Evolutionary conservation across 2,888 invertebrate species (phyloP), one percentile per base, ranked within the genome.

Genomic region (Augochlorella aurata): DNA sequence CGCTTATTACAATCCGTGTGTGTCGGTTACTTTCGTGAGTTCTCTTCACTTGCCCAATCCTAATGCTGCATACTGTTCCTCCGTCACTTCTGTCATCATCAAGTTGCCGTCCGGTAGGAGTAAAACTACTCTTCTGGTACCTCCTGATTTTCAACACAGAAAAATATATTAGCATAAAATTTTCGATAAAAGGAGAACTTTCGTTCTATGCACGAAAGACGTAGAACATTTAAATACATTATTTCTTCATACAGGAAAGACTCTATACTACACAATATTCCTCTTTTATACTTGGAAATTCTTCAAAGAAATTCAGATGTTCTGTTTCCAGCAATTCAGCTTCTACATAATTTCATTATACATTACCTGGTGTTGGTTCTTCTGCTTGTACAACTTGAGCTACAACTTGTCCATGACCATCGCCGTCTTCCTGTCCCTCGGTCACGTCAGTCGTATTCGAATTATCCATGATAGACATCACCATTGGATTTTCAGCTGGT

Each of bases 311-410:
- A n/a, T 18, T 65, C 1, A n/a, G 38, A 44, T 44, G 44, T 45
- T 65, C 44, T 44, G n/a, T n/a, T 44, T 10, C n/a, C n/a, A 44
- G n/a, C 29, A 38, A 44, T 14, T 61, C 38, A 44, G 4, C 9
- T 9, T 12, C n/a, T 65, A n/a, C 14, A 16, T n/a, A 65, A 65
- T 38, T 63, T 63, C 63, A 44, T 12, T 14, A 49, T 2, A 77
- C 91, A 91, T 94, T 93, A 97, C 97, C 97, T 89, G 97, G 97
- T 87, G 97, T 97, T 52, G 97, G 97, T 88, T 97, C 95, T 92
- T 97, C 97, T 0, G 97, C 97, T 94, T 97, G 97, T 76, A 97
- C 96, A 77, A 97, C 96, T 94, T 97, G 97, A 83, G 97, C 97
- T 80, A 97, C 97, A 90, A 97, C 97, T 94, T 97, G 97, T 87